Base-by-base conservation (phyloP, 2,113 vertebrate species). In the Misgurnus anguillicaudatus region DNA sequence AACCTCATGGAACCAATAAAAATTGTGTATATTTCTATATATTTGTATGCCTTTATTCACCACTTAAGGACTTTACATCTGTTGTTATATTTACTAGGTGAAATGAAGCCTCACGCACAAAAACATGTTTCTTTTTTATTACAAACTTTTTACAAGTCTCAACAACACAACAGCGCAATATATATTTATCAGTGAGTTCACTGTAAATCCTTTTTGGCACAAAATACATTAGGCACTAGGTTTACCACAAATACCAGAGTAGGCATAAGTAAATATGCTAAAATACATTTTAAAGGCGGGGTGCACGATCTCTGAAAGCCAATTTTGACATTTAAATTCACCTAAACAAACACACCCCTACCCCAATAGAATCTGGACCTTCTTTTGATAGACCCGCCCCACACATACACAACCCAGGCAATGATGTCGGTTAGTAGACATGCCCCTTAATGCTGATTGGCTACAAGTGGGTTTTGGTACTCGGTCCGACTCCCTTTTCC, bases 181-280 rank as follows among this genome's bases (percentile, higher is more conserved):
- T 65, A 72, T 65, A 72, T 14, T 19, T 53, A 45, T 55, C 66
- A 4, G 24, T 9, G 69, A 31, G 17, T 71, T 58, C 21, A 61
- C 57, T n/a, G 5, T 51, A 53, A 19, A 58, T 65, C 9, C 16
- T 0, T 68, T 75, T 75, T 79, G 77, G 62, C 62, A 74, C 69
- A 68, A 77, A 48, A 31, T 64, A 66, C 57, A 47, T n/a, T 63
- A 75, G 57, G 76, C 71, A 73, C 78, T 80, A 80, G 61, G 14
- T 80, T 80, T 51, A 80, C 68, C 68, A 79, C 70, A 57, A 73
- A 78, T 31, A 39, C 24, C 17, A 76, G 55, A n/a, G 19, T 48
- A 75, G 21, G 16, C 57, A 74, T 45, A 78, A 78, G 53, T 60
- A 16, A 63, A 60, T 51, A 73, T 72, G 1, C 36, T 53, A 66